Evolutionary conservation across 2,797 vertebrate genomes (phyloP).

Genomic region (Carduelis carduelis): DNA sequence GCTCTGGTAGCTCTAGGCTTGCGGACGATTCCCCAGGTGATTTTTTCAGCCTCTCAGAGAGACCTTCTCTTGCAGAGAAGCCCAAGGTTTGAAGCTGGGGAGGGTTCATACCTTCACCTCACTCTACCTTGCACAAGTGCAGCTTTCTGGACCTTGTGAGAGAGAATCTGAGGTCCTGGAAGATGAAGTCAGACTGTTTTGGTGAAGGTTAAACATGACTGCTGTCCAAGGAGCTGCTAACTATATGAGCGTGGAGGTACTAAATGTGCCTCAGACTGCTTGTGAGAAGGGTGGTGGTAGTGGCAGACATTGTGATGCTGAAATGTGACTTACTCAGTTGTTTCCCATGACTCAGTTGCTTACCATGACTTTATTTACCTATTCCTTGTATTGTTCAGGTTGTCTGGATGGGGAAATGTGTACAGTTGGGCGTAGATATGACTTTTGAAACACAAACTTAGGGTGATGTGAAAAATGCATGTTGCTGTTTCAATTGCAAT

Average conservation of each 20-base stretch:
- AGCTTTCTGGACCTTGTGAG: neutral
- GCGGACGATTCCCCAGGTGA: neutral
- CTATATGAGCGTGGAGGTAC: neutral
- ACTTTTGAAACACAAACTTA: neutral
- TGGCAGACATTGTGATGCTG: neutral
- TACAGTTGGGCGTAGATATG: neutral
- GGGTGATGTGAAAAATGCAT: neutral
- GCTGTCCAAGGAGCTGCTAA: neutral
- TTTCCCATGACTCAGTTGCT: neutral
- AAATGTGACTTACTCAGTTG: neutral
- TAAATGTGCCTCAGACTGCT: neutral
- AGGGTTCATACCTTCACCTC: neutral
- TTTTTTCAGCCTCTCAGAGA: neutral
- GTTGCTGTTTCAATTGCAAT: neutral
- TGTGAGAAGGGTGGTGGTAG: neutral
- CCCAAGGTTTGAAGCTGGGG: neutral
- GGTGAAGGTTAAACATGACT: neutral
- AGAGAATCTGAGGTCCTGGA: neutral
- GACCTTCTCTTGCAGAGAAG: neutral
- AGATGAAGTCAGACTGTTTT: neutral
- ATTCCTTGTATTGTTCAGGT: neutral
- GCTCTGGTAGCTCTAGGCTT: neutral
- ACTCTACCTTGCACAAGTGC: neutral
- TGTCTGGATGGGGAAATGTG: neutral
- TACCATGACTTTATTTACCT: neutral